phyloP scores from a whole-genome alignment of 1,140 invertebrate species.

The Apis dorsata region DNA sequence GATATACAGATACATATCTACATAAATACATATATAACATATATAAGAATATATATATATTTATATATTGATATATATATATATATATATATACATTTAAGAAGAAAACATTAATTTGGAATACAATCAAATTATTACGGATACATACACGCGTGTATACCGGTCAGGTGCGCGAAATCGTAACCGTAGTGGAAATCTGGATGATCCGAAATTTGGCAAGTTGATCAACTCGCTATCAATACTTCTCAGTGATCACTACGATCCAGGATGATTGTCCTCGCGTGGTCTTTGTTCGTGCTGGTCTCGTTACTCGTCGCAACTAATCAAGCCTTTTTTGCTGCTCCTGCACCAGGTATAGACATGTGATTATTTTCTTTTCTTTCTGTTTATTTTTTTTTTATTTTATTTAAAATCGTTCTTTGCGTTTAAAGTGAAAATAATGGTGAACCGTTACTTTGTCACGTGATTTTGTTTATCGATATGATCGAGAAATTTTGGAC shows the following conservation, averaged over 20 bases:
- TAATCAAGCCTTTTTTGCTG: conserved; percentile 66
- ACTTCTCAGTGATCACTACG: conserved; percentile 20
- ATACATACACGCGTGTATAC: conserved; percentile 19
- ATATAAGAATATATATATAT: background rate
- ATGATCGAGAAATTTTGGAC: background rate
- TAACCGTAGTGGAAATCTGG: conserved; percentile 31
- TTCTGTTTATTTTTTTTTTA: background rate
- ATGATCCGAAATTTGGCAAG: conserved; percentile 8
- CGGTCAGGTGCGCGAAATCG: conserved; percentile 36
- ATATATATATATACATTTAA: too few relatives aligned
- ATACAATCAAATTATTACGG: conserved; percentile 12
- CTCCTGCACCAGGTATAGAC: conserved; percentile 67
- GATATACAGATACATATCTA: background rate
- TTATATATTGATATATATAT: background rate
- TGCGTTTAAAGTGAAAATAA: too few relatives aligned
- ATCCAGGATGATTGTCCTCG: conserved; percentile 67
- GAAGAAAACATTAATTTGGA: conserved; percentile 1
- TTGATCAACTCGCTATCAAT: conserved; percentile 31
- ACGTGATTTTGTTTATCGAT: background rate
- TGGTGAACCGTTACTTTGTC: background rate
- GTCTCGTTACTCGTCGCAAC: conserved; percentile 65
- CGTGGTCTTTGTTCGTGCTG: conserved; percentile 67
- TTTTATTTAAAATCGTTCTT: background rate
- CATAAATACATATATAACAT: background rate
- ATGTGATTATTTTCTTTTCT: background rate